phyloP scores from a whole-genome alignment of 2,797 vertebrate species.

The Chlorospingus semifuscus region DNA sequence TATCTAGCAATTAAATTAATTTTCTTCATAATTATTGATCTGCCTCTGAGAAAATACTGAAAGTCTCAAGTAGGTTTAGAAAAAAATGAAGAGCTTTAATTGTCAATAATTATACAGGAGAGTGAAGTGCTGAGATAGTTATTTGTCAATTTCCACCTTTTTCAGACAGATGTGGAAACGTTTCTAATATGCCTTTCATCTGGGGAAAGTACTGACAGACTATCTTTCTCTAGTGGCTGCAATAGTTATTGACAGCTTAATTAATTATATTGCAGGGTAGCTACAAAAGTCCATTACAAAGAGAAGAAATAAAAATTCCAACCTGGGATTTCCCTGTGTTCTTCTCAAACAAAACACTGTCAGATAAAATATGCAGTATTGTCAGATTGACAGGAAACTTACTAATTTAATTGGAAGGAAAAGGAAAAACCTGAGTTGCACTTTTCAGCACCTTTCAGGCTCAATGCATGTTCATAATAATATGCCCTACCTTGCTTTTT shows the following conservation, averaged over 20 bases:
- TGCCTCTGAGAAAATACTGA: neutral
- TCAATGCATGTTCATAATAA: neutral
- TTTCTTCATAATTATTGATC: neutral
- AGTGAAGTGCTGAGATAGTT: neutral
- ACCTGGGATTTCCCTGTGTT: neutral
- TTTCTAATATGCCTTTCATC: neutral
- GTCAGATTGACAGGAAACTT: neutral
- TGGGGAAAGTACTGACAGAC: neutral
- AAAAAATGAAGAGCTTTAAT: neutral
- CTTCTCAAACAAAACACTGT: neutral
- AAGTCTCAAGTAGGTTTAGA: neutral
- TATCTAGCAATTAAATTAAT: neutral
- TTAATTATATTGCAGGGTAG: constrained; percentile 5
- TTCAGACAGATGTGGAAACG: neutral
- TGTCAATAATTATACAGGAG: neutral
- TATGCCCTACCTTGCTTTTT: neutral
- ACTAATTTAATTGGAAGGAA: constrained; percentile 20
- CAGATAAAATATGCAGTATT: neutral
- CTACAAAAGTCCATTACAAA: neutral
- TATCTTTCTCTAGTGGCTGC: neutral
- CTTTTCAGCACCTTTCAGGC: neutral
- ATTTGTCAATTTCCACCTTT: neutral
- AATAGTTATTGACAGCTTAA: constrained; percentile 1
- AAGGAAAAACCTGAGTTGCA: neutral
- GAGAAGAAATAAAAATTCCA: constrained; percentile 32